These are phyloP conservation scores for Carassius gibelio DNA, from an alignment of 2,113 vertebrate genomes.

Conservation along the genomic window DNA sequence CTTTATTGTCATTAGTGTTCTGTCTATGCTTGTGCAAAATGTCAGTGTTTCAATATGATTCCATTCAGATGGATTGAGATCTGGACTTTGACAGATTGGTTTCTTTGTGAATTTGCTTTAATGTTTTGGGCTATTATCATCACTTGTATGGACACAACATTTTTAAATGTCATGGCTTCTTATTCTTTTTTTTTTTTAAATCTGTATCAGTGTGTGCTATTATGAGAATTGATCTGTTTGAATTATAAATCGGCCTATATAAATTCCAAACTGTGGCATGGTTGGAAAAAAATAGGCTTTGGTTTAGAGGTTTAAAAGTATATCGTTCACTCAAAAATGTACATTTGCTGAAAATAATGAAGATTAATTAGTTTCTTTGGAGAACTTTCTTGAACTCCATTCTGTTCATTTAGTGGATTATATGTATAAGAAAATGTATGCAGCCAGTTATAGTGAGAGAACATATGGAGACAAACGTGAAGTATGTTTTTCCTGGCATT, in stretches of 20 bases:
- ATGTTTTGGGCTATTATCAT: neutral
- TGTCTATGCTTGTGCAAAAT: neutral
- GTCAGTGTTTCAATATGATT: too few relatives aligned
- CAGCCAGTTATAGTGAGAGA: neutral
- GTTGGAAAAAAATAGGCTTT: neutral
- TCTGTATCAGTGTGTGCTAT: neutral
- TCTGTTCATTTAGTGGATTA: neutral
- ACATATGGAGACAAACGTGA: neutral
- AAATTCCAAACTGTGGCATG: neutral
- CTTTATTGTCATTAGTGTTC: neutral
- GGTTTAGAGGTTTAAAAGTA: neutral
- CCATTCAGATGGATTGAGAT: neutral
- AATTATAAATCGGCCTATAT: neutral
- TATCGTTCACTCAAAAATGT: too few relatives aligned
- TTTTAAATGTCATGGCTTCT: neutral
- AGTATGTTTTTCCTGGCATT: neutral
- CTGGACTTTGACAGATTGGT: neutral
- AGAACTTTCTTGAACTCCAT: neutral
- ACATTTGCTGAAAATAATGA: too few relatives aligned
- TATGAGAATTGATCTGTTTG: neutral
- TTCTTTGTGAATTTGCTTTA: neutral
- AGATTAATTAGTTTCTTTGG: too few relatives aligned
- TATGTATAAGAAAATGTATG: neutral
- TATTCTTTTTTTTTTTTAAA: neutral
- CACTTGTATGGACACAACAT: neutral